These are phyloP conservation scores for Dryoscopus gambensis DNA, from an alignment of 2,113 vertebrate genomes.

Conservation along the genomic window DNA sequence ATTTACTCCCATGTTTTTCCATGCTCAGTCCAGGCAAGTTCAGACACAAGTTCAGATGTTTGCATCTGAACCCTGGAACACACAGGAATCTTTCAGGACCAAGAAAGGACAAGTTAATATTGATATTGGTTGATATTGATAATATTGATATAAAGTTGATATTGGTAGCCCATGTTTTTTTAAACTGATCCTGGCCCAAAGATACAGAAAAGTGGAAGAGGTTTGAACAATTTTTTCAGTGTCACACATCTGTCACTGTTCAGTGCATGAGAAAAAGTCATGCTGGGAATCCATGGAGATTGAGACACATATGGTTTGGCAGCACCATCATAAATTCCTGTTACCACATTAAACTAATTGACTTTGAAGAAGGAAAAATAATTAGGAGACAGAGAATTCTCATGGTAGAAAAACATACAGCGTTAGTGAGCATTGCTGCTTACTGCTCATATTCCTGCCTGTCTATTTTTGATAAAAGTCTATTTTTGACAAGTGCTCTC, in stretches of 20 bases:
- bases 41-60: neutral
- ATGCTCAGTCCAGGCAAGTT: neutral
- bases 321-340: neutral
- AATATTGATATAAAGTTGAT: no score
- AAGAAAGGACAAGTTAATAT: neutral
- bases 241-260: conserved; percentile 46
- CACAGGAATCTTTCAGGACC: neutral
- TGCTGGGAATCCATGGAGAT: neutral
- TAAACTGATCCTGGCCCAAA: neutral
- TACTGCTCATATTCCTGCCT: neutral
- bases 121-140: no score
- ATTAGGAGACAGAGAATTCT: neutral
- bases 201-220: neutral
- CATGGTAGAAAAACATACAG: neutral
- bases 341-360: conserved; percentile 6
- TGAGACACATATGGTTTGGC: conserved; percentile 14
- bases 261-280: neutral
- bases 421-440: neutral
- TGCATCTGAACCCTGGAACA: neutral
- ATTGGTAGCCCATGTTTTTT: neutral
- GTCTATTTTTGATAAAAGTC: neutral
- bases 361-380: conserved; percentile 29
- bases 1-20: neutral
- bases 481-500: neutral
- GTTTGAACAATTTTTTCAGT: conserved; percentile 14